Evolutionary conservation across 2,113 vertebrate genomes (phyloP).

Genomic region (Haemorhous mexicanus): DNA sequence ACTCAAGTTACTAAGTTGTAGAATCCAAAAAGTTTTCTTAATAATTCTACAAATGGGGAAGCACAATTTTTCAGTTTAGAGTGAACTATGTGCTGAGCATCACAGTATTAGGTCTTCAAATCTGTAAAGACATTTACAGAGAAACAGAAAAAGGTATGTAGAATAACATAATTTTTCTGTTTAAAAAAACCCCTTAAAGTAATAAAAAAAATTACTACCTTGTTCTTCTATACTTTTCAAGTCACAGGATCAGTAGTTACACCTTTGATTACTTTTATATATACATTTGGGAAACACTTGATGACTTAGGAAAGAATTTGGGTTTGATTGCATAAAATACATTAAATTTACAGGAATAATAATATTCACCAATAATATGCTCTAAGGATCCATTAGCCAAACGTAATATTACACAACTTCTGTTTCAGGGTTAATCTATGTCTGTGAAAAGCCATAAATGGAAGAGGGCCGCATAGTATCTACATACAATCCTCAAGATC

Average conservation of each 20-base stretch:
- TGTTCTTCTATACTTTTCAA: neutral
- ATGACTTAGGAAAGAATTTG: neutral
- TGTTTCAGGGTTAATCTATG: neutral
- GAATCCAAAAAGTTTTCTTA: neutral
- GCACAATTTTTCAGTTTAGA: neutral
- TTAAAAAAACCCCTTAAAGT: neutral
- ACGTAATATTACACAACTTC: neutral
- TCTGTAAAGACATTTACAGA: neutral
- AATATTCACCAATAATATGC: neutral
- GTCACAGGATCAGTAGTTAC: neutral
- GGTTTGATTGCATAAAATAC: neutral
- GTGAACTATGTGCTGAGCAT: neutral
- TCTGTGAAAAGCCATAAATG: neutral
- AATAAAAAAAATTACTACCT: neutral
- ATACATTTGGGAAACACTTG: neutral
- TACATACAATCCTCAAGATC: fast-evolving
- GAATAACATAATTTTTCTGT: neutral
- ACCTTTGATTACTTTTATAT: neutral
- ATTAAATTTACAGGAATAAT: neutral
- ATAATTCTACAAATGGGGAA: neutral
- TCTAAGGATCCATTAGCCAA: neutral
- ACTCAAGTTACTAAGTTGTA: neutral
- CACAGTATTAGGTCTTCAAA: neutral
- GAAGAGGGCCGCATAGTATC: neutral
- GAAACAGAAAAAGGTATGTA: neutral